Evolutionary conservation across 1,140 invertebrate species (phyloP).

Genomic region (Heliconius hermathena): DNA sequence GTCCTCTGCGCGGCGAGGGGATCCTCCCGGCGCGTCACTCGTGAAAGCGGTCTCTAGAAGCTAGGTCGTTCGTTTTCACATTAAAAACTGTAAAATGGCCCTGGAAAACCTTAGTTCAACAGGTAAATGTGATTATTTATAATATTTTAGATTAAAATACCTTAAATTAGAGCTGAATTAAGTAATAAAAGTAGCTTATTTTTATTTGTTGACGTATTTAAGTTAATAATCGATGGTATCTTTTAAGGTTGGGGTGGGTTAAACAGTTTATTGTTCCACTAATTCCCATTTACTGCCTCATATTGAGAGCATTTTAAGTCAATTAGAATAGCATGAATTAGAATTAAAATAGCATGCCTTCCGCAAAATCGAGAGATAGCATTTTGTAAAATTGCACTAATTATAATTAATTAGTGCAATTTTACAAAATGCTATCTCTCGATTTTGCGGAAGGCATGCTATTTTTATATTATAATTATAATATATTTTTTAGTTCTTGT

Average conservation of each 20-base stretch:
- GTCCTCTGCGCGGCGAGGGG: conserved; percentile 6
- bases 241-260: neutral
- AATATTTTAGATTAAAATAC: neutral
- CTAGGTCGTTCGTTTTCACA: neutral
- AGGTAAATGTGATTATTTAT: neutral
- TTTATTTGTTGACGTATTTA: neutral
- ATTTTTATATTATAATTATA: neutral
- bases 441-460: neutral
- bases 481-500: neutral
- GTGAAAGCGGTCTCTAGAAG: neutral
- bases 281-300: neutral
- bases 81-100: conserved; percentile 6
- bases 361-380: neutral
- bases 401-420: neutral
- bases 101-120: conserved; percentile 2
- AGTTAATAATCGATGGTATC: neutral
- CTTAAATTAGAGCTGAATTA: neutral
- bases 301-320: neutral
- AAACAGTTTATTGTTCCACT: neutral
- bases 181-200: neutral
- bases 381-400: neutral
- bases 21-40: conserved; percentile 12
- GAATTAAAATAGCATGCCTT: neutral
- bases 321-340: too few species aligned
- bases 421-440: neutral